Evolutionary conservation across 2,113 vertebrate genomes (phyloP), one percentile per base, ranked within the genome.

Genomic region (Tachysurus fulvidraco): DNA sequence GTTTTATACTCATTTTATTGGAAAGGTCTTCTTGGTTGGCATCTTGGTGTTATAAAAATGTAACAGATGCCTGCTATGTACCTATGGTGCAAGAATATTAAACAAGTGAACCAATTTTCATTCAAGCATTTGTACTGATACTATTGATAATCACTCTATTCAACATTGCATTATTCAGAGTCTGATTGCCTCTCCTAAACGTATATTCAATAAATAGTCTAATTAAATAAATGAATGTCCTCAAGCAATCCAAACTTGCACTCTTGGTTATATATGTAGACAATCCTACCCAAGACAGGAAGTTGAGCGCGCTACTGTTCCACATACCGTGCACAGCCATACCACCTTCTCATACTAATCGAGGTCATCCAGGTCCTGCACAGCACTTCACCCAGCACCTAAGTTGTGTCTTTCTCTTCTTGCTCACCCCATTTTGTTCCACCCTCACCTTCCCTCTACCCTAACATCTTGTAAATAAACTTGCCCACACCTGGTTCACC

Each of bases 1-100:
- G 64, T 85, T 88, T 88, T 65, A 87, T 85, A 74, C 50, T 84
- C 46, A 74, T 82, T 83, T 36, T 44, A 54, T 81, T 85, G 69
- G 62, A 57, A 82, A 71, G 69, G 52, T 74, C 60, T 77, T 80
- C 65, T 76, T 85, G 79, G 30, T 60, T 55, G 74, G 73, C 23
- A 28, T 83, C 65, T 55, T 78, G 52, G n/a, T 30, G 25, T 67
- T 36, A 23, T 19, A 65, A 65, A 64, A 80, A 80, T 69, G 11
- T 54, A 59, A 16, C 41, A 74, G 17, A 81, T 81, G 12, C 69
- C 36, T 64, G 60, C 21, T 69, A 12, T 2, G 21, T 79, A 57
- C 28, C 62, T 28, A 69, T 5, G 62, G 44, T 50, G n/a, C 14
- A 13, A n/a, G 59, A 6, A 46, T 30, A 64, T 78, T 19, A 23